phyloP scores from a whole-genome alignment of 1,140 invertebrate genomes.

The Notospermus geniculatus region DNA sequence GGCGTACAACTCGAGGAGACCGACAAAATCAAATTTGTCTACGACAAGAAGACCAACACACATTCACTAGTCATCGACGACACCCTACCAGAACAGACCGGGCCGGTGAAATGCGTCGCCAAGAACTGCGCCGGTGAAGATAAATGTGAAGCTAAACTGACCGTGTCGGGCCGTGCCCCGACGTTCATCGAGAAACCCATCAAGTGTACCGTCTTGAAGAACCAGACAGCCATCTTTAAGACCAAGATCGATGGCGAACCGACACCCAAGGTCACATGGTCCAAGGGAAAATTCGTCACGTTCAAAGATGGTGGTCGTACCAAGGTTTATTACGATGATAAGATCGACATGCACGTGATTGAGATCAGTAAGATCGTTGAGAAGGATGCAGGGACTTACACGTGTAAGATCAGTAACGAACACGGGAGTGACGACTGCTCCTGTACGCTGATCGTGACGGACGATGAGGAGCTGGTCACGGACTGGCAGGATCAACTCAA shows the following conservation, averaged over 20 bases:
- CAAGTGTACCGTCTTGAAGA: conserved; percentile 54
- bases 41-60: conserved; percentile 36
- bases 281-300: conserved; percentile 52
- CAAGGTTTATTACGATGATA: conserved; percentile 46
- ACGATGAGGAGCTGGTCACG: conserved; percentile 48
- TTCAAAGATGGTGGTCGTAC: conserved; percentile 37
- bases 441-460: conserved; percentile 54
- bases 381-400: conserved; percentile 54
- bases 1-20: conserved; percentile 42
- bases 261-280: conserved; percentile 48
- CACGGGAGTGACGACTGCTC: conserved; percentile 47
- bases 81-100: conserved; percentile 38
- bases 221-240: conserved; percentile 46
- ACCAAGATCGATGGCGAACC: conserved; percentile 49
- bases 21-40: conserved; percentile 41
- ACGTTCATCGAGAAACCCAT: conserved; percentile 45
- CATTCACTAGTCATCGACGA: conserved; percentile 41
- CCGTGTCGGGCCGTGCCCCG: conserved; percentile 48
- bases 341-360: conserved; percentile 44
- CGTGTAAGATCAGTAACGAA: conserved; percentile 50
- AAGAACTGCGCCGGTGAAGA: conserved; percentile 49
- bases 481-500: conserved; percentile 53
- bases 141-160: conserved; percentile 38
- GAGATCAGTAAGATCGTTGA: conserved; percentile 46
- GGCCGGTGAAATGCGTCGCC: conserved; percentile 46